A percentile compares a stretch with the other conserved stretches of the same genome.
These are phyloP conservation scores for Alexandromys fortis DNA, from an alignment of 2,113 vertebrate species.

Conservation along the genomic window DNA sequence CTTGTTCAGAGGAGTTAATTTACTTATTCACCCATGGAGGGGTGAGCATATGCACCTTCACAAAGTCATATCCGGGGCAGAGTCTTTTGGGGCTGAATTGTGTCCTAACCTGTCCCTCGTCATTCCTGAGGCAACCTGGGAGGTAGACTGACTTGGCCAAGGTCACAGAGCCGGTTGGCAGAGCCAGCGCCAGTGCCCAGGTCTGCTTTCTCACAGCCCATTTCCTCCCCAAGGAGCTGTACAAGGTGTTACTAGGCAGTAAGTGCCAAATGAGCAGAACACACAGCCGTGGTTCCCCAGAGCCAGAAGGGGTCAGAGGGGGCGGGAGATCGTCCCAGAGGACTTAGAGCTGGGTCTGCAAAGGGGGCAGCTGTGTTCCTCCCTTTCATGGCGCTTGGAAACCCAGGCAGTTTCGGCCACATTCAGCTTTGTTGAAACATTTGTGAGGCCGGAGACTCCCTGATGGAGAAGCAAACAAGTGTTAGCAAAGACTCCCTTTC, in stretches of 20 bases:
- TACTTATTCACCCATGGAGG: background rate
- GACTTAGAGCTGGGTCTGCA: slow-evolving; percentile 37
- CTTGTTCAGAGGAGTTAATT: slow-evolving; percentile 29
- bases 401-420: background rate
- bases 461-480: background rate
- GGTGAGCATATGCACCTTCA: background rate
- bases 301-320: slow-evolving; percentile 1
- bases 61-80: background rate
- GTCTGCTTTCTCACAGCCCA: slow-evolving; percentile 48
- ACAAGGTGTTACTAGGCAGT: slow-evolving; percentile 75
- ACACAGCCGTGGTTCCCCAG: slow-evolving; percentile 53
- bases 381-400: background rate
- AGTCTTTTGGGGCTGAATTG: background rate
- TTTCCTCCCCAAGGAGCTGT: slow-evolving; percentile 73
- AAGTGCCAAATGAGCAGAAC: slow-evolving; percentile 60
- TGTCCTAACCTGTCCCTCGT: background rate
- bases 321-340: slow-evolving; percentile 54
- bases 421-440: background rate
- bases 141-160: background rate
- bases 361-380: slow-evolving; percentile 20
- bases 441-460: background rate
- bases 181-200: slow-evolving; percentile 1
- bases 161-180: slow-evolving; percentile 43
- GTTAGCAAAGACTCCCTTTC: background rate
- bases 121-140: background rate